phyloP scores from a whole-genome alignment of 2,113 vertebrate genomes.

The Agelaius phoeniceus region DNA sequence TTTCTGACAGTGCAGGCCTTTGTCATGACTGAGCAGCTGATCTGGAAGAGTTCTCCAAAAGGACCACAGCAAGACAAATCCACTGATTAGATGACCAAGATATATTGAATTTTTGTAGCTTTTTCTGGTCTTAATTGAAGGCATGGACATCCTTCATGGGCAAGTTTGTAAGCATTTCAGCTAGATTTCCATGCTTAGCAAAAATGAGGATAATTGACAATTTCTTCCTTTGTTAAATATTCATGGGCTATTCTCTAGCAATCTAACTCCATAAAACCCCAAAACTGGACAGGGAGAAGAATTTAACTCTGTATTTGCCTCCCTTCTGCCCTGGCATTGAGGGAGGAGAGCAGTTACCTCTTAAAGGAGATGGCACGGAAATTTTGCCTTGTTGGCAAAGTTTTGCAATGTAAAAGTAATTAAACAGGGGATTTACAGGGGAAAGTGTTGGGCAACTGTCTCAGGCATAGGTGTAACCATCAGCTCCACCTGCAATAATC shows the following conservation, averaged over 20 bases:
- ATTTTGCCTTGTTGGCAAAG: neutral
- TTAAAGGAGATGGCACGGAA: neutral
- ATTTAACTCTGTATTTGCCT: neutral
- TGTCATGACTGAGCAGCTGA: neutral
- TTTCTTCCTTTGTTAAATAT: neutral
- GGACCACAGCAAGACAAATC: neutral
- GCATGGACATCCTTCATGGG: neutral
- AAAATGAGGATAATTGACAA: neutral
- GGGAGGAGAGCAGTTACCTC: neutral
- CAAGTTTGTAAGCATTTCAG: neutral
- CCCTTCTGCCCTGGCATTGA: neutral
- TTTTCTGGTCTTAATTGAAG: neutral
- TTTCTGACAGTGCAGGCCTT: neutral
- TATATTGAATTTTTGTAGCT: neutral
- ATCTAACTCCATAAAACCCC: neutral
- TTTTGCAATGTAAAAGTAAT: neutral
- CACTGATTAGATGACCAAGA: neutral
- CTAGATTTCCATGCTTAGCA: neutral
- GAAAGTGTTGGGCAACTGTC: slow-evolving; percentile 15
- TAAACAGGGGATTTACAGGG: neutral
- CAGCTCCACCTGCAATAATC: neutral
- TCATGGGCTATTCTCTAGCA: neutral
- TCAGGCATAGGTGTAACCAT: neutral
- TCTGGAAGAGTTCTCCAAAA: neutral
- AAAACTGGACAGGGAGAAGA: neutral